phyloP scores from a whole-genome alignment of 2,888 invertebrate genomes.

The Lasius fuliginosus region DNA sequence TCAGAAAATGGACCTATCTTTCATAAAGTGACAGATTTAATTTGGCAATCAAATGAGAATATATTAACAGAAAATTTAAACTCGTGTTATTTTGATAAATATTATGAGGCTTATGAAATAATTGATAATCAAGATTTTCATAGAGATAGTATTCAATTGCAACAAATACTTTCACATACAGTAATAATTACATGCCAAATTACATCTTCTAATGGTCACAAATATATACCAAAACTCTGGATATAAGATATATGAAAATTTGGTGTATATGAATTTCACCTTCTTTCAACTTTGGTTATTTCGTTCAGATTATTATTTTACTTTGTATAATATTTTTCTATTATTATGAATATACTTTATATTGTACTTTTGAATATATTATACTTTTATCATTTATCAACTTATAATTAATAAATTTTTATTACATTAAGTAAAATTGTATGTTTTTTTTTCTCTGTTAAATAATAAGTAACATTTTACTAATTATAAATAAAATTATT shows the following conservation, averaged over 20 bases:
- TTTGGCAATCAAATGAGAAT: background rate
- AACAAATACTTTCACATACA: slow-evolving; percentile 6
- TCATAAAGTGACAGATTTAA: slow-evolving; percentile 11
- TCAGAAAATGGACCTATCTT: slow-evolving; percentile 14
- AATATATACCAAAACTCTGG: background rate
- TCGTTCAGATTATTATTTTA: too few species aligned
- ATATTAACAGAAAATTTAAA: slow-evolving; percentile 13
- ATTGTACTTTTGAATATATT: too few species aligned
- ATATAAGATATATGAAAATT: background rate
- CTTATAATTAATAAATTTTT: too few species aligned
- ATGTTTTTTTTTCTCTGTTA: too few species aligned
- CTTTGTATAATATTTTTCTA: too few species aligned
- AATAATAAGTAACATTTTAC: too few species aligned
- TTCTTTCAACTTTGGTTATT: too few species aligned
- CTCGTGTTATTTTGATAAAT: background rate
- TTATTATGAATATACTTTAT: too few species aligned
- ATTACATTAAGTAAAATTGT: too few species aligned
- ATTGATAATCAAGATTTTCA: background rate
- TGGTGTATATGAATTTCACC: too few species aligned
- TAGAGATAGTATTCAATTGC: background rate
- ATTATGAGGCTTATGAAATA: slow-evolving; percentile 10
- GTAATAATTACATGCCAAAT: slow-evolving; percentile 2
- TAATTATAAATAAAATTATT: too few species aligned
- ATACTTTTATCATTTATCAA: too few species aligned
- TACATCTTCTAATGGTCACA: background rate